phyloP scores from a whole-genome alignment of 2,888 invertebrate species.

The Metellina segmentata region DNA sequence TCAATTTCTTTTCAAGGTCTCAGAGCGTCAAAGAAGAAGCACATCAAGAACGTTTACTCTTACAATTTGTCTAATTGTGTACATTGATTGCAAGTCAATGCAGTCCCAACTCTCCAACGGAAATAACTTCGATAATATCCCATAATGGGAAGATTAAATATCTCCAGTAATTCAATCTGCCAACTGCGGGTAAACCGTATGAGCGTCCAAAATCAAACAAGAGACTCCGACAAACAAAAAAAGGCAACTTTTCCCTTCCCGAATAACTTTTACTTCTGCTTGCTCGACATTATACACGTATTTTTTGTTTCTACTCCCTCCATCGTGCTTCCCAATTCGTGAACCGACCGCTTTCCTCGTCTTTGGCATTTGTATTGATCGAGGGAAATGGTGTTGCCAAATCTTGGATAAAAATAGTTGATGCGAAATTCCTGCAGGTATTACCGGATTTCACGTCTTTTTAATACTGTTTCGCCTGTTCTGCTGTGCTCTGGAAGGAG shows the following conservation, averaged over 20 bases:
- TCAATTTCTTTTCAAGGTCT: not conserved
- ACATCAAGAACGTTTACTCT: not conserved
- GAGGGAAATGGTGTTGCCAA: conserved; percentile 32
- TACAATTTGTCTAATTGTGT: conserved; percentile 8
- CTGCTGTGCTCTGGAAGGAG: not conserved
- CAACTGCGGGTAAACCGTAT: not conserved
- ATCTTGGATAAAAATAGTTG: conserved; percentile 31
- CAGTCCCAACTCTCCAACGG: not conserved
- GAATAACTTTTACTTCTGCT: conserved; percentile 46
- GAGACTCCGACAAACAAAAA: conserved; percentile 1
- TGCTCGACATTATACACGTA: conserved; percentile 9
- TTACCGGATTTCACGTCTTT: conserved; percentile 34
- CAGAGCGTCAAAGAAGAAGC: not conserved
- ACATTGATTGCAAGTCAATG: not conserved
- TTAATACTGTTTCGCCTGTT: not conserved
- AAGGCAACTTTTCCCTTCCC: conserved; percentile 19
- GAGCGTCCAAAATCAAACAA: conserved; percentile 7
- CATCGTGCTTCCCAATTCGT: conserved; percentile 10
- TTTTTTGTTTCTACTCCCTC: conserved; percentile 1
- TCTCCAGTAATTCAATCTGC: conserved; percentile 43
- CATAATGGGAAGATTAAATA: conserved; percentile 52
- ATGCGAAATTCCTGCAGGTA: conserved; percentile 34
- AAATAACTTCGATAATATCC: conserved; percentile 15
- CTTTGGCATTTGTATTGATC: conserved; percentile 40
- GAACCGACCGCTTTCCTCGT: conserved; percentile 6